Conservation (phyloP, 2,113 vertebrate species). For the Steatornis caripensis region DNA sequence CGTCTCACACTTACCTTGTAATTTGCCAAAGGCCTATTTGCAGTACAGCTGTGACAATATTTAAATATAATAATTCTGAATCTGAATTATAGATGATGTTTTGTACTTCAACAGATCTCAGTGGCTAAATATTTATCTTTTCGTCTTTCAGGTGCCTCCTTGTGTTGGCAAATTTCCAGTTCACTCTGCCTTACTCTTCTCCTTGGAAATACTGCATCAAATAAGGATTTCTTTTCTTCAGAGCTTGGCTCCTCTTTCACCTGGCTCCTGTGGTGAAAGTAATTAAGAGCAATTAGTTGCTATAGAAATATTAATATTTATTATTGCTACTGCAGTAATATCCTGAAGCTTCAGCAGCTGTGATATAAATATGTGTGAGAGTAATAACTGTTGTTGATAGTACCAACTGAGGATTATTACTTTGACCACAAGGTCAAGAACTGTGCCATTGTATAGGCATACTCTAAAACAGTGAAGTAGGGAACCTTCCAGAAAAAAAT, state of each 20-base stretch:
- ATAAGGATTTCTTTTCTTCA: not conserved
- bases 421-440: not conserved
- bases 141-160: not conserved
- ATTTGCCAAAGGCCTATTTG: conserved; percentile 12
- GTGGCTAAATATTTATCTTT: conserved; percentile 49
- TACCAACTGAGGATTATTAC: conserved; percentile 4
- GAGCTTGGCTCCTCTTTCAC: not conserved
- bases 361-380: not conserved
- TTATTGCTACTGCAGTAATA: conserved; percentile 26
- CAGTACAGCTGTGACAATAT: conserved; percentile 5
- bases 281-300: conserved; percentile 45
- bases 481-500: not conserved
- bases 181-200: not conserved
- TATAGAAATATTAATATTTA: conserved; percentile 53
- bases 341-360: not conserved
- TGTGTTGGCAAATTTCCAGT: conserved; percentile 36
- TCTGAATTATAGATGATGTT: conserved; percentile 51
- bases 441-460: not conserved
- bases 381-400: not conserved
- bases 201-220: not conserved
- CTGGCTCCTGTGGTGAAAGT: conserved; percentile 29
- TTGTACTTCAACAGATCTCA: conserved; percentile 22
- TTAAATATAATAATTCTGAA: conserved; percentile 41
- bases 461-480: not conserved
- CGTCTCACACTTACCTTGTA: not conserved